Percentiles rank a stretch among this genome's conserved stretches.
Conservation (phyloP, 23 tunicate genomes). For the Phallusia fumigata region DNA sequence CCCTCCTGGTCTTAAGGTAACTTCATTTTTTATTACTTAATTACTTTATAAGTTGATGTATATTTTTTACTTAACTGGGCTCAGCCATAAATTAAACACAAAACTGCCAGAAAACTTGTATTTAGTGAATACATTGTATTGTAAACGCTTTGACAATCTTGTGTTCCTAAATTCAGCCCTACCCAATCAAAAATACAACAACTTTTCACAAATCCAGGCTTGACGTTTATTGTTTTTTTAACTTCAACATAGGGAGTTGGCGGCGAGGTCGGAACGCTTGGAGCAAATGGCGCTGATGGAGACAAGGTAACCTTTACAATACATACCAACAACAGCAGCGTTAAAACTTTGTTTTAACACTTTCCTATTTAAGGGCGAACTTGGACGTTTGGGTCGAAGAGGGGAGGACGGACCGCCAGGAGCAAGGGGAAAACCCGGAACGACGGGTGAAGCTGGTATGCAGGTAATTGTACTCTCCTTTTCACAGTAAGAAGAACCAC, state of each 20-base stretch:
- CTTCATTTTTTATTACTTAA: neutral
- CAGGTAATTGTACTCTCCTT: neutral
- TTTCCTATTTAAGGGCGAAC: neutral
- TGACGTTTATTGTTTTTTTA: no score
- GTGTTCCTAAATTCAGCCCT: no score
- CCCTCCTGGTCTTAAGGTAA: neutral
- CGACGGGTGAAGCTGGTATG: neutral
- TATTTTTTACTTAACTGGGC: no score
- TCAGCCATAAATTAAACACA: no score
- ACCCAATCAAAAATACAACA: no score
- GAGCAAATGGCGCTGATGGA: neutral
- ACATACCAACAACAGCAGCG: neutral
- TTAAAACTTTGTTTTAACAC: neutral
- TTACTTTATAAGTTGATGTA: no score
- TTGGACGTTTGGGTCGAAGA: neutral
- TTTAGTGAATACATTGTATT: no score
- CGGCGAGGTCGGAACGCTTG: neutral
- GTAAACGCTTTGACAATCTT: no score
- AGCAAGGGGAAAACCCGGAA: neutral
- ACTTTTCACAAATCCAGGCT: no score
- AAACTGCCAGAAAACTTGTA: no score
- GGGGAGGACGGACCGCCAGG: slow-evolving; percentile 1
- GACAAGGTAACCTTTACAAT: neutral
- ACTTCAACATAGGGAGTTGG: neutral
- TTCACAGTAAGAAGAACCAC: no score